Conservation (phyloP, 53 echinoderm and acorn worm species). For the Zoroaster sp. region DNA sequence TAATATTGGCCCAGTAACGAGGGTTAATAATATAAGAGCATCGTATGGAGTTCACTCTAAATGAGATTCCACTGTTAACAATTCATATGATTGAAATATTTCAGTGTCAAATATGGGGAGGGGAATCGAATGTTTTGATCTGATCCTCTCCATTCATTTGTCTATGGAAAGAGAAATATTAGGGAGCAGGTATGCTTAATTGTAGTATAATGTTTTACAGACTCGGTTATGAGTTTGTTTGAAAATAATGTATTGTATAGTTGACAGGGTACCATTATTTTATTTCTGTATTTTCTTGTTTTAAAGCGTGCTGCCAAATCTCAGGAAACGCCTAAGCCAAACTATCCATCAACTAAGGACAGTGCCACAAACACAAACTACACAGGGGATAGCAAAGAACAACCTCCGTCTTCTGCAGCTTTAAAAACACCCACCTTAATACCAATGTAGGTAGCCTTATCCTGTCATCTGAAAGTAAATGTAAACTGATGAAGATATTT, state of each 20-base stretch:
- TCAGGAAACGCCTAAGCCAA: constrained; percentile 25
- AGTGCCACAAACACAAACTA: constrained; percentile 73
- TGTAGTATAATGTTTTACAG: not conserved
- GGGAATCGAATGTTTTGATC: no score
- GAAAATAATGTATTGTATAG: not conserved
- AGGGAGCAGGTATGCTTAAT: not conserved
- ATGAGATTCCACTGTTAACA: no score
- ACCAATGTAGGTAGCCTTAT: constrained; percentile 34
- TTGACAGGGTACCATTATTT: not conserved
- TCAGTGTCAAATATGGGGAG: no score
- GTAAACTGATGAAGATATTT: no score
- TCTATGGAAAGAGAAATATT: no score
- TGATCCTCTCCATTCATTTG: no score
- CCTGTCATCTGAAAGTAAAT: no score
- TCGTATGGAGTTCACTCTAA: no score
- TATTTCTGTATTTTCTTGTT: not conserved
- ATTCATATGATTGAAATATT: no score
- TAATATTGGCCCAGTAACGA: no score
- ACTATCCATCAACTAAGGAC: constrained; percentile 68
- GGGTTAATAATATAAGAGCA: no score
- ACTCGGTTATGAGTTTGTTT: not conserved
- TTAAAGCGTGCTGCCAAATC: constrained; percentile 56
- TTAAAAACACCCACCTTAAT: constrained; percentile 35
- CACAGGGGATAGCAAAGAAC: constrained; percentile 34
- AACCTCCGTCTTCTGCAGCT: constrained; percentile 49